Conservation (phyloP, 2,888 invertebrate species). For the Tetragonula carbonaria region DNA sequence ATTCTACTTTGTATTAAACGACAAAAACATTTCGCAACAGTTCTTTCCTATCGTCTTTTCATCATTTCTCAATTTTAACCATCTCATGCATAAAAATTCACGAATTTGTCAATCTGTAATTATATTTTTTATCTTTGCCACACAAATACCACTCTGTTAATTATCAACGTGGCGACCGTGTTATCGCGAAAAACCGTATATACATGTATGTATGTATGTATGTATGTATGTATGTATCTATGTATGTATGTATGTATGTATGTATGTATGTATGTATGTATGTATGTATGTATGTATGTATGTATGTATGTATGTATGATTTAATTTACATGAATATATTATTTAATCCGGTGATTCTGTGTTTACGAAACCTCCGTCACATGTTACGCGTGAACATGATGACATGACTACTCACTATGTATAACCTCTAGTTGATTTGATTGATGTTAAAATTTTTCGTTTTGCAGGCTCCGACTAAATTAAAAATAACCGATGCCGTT, state of each 20-base stretch:
- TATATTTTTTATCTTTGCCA: background rate
- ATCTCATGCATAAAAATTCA: background rate
- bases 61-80: background rate
- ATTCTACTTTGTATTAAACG: background rate
- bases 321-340: constrained; percentile 64
- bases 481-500: background rate
- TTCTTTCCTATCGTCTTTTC: background rate
- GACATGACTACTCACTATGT: background rate
- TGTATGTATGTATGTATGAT: constrained; percentile 24
- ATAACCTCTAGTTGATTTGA: constrained; percentile 8
- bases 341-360: constrained; percentile 35
- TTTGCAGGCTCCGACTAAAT: background rate
- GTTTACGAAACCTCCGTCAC: background rate
- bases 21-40: background rate
- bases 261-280: constrained; percentile 18
- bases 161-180: constrained; percentile 19
- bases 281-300: background rate
- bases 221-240: background rate
- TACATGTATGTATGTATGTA: too few species aligned
- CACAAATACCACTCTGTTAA: background rate
- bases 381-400: background rate
- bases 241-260: constrained; percentile 25
- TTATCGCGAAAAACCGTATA: constrained; percentile 12
- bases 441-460: background rate
- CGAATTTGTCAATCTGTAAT: background rate